Evolutionary conservation across 1,140 invertebrate genomes (phyloP), one percentile per base, ranked within the genome.

Genomic region (Chironomus tepperi): DNA sequence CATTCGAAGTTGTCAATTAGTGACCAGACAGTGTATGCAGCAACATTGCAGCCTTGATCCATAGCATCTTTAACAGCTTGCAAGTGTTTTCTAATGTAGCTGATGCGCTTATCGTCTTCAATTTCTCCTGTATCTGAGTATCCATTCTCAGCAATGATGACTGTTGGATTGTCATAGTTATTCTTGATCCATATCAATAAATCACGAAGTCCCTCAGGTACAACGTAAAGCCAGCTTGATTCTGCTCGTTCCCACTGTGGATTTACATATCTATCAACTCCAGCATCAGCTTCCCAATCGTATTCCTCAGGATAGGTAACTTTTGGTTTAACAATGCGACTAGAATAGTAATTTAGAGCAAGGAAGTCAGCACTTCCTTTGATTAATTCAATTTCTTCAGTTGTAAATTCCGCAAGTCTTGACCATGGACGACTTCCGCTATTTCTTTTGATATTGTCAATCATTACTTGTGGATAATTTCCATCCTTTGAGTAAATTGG

Each of bases 1-100:
- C 92, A 94, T 81, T 94, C 92, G 79, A 93, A 93, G 80, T 92
- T 93, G 76, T 94, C 92, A 76, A 93, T 82, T 0, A 94, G 79
- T 76, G 88, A 89, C 91, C 92, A 94, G 67, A 87, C 83, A 0
- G 88, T 87, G 77, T 93, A 94, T 0, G 85, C 89, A n/a, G 83
- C 79, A 0, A 94, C 85, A 57, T 89, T 86, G 43, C 88, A 88
- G 0, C 85, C 84, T 76, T 91, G 88, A 12, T 83, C 76, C 3
- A 93, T 86, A 0, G 91, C 90, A 77, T 87, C 84, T 24, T 90
- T 82, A 75, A 92, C 81, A 12, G 88, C 84, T 74, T 86, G 85
- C 19, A 93, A 83, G 78, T 93, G 91, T 2, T 5, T 82, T 80
- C 77, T 75, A 75, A 79, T 24, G 74, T 75, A 79, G 74, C 70